Conservation (phyloP, 37 sponge, comb jelly and placozoan genomes). For the Cliona cf. orientalis region DNA sequence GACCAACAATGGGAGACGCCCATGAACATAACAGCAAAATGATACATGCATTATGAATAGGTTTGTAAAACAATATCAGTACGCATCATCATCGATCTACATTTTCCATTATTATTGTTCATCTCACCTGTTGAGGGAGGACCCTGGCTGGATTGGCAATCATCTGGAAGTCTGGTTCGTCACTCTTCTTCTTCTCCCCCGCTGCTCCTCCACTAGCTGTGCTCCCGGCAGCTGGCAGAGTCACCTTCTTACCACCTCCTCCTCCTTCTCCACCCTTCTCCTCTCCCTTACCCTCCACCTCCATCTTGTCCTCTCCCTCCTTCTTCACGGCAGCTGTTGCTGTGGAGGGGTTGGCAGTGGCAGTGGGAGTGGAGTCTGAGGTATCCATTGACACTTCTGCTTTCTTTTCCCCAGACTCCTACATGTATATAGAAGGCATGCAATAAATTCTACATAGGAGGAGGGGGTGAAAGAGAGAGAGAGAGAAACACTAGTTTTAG, state of each 20-base stretch:
- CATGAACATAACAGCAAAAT: no score
- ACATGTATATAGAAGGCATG: no score
- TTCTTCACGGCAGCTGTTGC: conserved; percentile 45
- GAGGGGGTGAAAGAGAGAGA: no score
- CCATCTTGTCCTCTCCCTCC: conserved; percentile 20
- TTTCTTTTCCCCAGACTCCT: conserved; percentile 2
- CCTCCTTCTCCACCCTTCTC: conserved; percentile 10
- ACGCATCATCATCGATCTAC: background rate
- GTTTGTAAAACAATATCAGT: background rate
- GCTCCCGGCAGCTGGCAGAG: no score
- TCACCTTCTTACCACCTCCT: conserved; percentile 4
- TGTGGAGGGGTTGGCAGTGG: background rate
- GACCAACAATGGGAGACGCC: no score
- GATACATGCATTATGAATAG: no score
- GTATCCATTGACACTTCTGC: background rate
- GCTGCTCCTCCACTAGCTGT: conserved; percentile 23
- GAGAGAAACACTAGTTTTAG: no score
- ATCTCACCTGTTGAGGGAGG: conserved; percentile 79
- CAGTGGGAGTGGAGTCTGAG: background rate
- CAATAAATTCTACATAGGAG: no score
- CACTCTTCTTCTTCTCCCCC: conserved; percentile 59
- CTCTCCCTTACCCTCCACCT: conserved; percentile 7
- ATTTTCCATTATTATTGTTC: background rate
- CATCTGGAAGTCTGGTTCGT: conserved; percentile 80
- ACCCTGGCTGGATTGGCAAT: conserved; percentile 95